These are phyloP conservation scores for Nephrotoma appendiculata DNA, from an alignment of 2,888 invertebrate species.

Conservation along the genomic window DNA sequence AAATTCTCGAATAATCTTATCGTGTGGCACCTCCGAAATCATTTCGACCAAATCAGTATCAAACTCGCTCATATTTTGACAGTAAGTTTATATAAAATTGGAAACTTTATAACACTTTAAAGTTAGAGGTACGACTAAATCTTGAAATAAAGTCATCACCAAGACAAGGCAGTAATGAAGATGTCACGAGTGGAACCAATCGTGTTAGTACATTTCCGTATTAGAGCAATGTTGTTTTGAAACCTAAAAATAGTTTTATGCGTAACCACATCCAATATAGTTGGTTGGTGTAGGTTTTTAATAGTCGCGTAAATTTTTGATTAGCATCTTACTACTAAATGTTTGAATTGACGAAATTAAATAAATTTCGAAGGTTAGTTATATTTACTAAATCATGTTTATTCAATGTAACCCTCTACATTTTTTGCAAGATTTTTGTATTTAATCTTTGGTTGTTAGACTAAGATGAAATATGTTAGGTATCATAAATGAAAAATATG, in stretches of 20 bases:
- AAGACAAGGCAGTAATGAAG: neutral
- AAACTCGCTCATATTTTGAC: neutral
- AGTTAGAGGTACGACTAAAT: neutral
- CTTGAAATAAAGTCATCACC: neutral
- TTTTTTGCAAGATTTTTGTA: neutral
- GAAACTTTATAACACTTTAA: neutral
- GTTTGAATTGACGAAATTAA: neutral
- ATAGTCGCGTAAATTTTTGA: neutral
- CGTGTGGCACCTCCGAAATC: neutral
- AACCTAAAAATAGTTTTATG: neutral
- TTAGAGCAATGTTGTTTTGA: too few species aligned
- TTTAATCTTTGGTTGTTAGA: neutral
- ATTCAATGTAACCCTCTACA: neutral
- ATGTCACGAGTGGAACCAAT: too few species aligned
- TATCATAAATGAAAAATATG: neutral
- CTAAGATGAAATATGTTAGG: neutral
- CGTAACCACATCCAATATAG: neutral
- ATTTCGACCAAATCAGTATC: neutral
- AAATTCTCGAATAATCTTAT: neutral
- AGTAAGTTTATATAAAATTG: too few species aligned
- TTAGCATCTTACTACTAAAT: neutral
- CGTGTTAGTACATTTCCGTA: too few species aligned
- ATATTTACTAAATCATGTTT: neutral
- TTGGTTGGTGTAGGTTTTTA: neutral
- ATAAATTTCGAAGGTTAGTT: neutral